phyloP scores from a whole-genome alignment of 2,888 invertebrate species.

The Chironomus tentans region DNA sequence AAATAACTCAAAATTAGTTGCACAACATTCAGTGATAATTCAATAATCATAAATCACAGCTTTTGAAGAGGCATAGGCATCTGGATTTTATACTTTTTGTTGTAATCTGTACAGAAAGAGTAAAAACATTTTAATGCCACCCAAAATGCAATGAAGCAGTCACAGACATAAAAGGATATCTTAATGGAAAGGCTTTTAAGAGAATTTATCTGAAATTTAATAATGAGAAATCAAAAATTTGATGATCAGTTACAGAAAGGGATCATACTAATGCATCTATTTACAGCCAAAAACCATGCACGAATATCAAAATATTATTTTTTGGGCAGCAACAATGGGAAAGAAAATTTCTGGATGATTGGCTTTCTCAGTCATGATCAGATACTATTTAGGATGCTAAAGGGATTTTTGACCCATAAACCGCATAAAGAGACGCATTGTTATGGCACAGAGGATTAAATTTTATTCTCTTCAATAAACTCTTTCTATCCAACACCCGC shows the following conservation, averaged over 20 bases:
- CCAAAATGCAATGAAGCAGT: background rate
- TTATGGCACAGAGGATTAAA: conserved; percentile 2
- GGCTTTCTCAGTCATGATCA: background rate
- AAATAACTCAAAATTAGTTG: background rate
- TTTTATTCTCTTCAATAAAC: conserved; percentile 14
- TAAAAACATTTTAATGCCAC: background rate
- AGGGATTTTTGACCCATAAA: conserved; percentile 8
- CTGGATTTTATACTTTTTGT: background rate
- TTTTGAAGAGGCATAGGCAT: background rate
- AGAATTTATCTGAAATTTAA: background rate
- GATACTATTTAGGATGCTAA: background rate
- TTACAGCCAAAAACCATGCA: background rate
- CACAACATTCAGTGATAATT: conserved; percentile 7
- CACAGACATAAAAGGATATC: background rate
- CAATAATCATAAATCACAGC: conserved; percentile 15
- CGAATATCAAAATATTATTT: background rate
- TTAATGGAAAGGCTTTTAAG: conserved; percentile 7
- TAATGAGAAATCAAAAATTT: background rate
- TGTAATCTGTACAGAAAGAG: too few species aligned
- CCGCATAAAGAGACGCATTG: background rate
- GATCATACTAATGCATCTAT: too few species aligned
- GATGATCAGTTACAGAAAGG: too few species aligned
- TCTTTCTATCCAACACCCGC: background rate
- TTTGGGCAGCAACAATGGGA: background rate
- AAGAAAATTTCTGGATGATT: background rate